Base-by-base conservation (phyloP, 2,888 invertebrate genomes). In the Drosophila emarginata region DNA sequence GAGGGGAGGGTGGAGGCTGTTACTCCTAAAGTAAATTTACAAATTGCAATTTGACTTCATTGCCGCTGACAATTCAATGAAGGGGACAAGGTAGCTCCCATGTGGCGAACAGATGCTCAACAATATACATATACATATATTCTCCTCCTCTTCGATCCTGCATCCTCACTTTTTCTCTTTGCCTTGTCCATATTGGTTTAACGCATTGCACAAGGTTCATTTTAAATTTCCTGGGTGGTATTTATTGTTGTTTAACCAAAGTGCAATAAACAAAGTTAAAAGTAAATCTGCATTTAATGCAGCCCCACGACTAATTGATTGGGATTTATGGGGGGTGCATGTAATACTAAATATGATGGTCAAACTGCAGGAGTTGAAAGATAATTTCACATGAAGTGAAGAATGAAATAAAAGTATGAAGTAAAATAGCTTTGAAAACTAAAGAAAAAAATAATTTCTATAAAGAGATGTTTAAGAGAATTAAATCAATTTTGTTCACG, bases 21-120 rank as follows among this genome's bases (percentile, higher is more conserved):
- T 5, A 26, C 26, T 5, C 26, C 26, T 18, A 36, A 53, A 14
- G 53, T 36, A 36, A 54, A 36, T 36, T 18, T 36, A 54, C 57
- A 57, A 21, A 39, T 11, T 26, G 59, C 51, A 56, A 62, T 64
- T 64, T 40, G 52, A 52, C 60, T 66, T 57, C 58, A 58, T 53
- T 53, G 57, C 51, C 5, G 32, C 74, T 65, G 75, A 50, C 67
- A 67, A 64, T 39, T 45, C 36, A 51, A 50, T 50, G 60, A n/a
- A 11, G 60, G 45, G 51, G 36, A 59, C 71, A 72, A 70, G 71
- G 71, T 71, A 45, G 66, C 65, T 23, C 39, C 84, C 84, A 84
- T 88, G 67, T 84, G 88, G 88, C 57, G 53, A 57, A 64, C 88
- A 84, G 77, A 83, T 84, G 84, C 23, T 23, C n/a, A n/a, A n/a